Conservation (phyloP, 2,888 invertebrate genomes). For the Molorchus minor region DNA sequence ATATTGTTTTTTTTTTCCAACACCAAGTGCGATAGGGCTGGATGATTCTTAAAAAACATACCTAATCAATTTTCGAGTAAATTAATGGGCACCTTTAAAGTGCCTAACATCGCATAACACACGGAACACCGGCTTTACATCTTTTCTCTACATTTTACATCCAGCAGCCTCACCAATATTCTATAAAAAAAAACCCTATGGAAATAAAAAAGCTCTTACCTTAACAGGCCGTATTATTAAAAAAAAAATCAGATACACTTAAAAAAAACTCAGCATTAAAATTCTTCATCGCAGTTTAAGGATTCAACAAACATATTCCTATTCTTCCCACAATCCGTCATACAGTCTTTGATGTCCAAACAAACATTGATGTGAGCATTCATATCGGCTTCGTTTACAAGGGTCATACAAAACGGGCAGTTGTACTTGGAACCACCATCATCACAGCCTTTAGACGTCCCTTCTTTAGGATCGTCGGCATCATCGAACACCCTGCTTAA, state of each 20-base stretch:
- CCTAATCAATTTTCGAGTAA: no score
- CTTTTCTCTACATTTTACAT: no score
- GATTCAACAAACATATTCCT: slow-evolving; percentile 29
- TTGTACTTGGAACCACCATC: slow-evolving; percentile 59
- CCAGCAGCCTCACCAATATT: no score
- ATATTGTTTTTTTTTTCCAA: not conserved
- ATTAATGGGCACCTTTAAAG: no score
- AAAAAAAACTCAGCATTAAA: no score
- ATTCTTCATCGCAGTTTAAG: slow-evolving; percentile 24
- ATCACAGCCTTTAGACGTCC: slow-evolving; percentile 15
- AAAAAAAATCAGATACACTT: not conserved
- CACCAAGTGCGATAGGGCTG: no score
- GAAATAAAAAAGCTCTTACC: no score
- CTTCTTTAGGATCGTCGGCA: slow-evolving; percentile 41
- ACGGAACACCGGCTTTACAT: no score
- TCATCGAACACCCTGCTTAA: slow-evolving; percentile 60
- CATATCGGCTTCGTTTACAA: slow-evolving; percentile 67
- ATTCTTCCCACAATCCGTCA: slow-evolving; percentile 14
- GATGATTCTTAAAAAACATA: no score
- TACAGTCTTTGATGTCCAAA: slow-evolving; percentile 41
- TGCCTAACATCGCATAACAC: no score
- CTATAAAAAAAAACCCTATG: no score
- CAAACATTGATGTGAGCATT: slow-evolving; percentile 69
- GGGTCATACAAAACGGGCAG: slow-evolving; percentile 70
- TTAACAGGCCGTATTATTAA: no score